These are phyloP conservation scores for Pagrus major DNA, from an alignment of 2,113 vertebrate species.

Conservation along the genomic window DNA sequence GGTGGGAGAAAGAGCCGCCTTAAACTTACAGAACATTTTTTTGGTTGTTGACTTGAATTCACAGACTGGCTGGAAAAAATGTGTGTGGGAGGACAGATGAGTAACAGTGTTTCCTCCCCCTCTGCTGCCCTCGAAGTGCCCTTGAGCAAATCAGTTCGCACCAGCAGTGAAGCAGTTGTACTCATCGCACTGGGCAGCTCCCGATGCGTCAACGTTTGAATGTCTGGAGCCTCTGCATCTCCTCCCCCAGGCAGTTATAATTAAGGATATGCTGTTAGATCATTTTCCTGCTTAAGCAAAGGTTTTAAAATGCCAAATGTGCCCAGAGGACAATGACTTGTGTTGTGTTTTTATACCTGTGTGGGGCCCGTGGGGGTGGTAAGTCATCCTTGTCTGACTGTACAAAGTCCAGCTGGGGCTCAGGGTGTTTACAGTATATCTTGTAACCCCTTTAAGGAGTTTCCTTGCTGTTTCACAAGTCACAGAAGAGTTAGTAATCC, in stretches of 20 bases:
- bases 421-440: slow-evolving; percentile 26
- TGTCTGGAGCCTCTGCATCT: slow-evolving; percentile 52
- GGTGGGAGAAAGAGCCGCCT: slow-evolving; percentile 1
- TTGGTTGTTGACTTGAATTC: slow-evolving; percentile 33
- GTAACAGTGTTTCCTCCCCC: slow-evolving; percentile 66
- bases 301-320: slow-evolving; percentile 45
- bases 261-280: slow-evolving; percentile 48
- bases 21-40: slow-evolving; percentile 38
- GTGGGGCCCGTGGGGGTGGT: slow-evolving; percentile 4
- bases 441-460: slow-evolving; percentile 25
- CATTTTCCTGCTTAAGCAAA: slow-evolving; percentile 48
- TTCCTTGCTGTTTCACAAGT: slow-evolving; percentile 7
- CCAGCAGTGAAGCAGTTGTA: slow-evolving; percentile 38
- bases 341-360: slow-evolving; percentile 25
- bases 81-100: slow-evolving; percentile 68
- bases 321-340: slow-evolving; percentile 9
- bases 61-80: slow-evolving; percentile 24
- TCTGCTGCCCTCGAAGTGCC: slow-evolving; percentile 58
- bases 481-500: slow-evolving; percentile 22
- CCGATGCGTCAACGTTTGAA: slow-evolving; percentile 50
- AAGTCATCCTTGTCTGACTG: slow-evolving; percentile 40
- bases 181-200: slow-evolving; percentile 39
- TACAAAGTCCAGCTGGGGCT: slow-evolving; percentile 28
- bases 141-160: slow-evolving; percentile 54
- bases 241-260: slow-evolving; percentile 53